Percentiles rank a stretch among this genome's conserved stretches.
Evolutionary conservation across 1,140 invertebrate genomes (phyloP).

Genomic region (Choristoneura fumiferana): DNA sequence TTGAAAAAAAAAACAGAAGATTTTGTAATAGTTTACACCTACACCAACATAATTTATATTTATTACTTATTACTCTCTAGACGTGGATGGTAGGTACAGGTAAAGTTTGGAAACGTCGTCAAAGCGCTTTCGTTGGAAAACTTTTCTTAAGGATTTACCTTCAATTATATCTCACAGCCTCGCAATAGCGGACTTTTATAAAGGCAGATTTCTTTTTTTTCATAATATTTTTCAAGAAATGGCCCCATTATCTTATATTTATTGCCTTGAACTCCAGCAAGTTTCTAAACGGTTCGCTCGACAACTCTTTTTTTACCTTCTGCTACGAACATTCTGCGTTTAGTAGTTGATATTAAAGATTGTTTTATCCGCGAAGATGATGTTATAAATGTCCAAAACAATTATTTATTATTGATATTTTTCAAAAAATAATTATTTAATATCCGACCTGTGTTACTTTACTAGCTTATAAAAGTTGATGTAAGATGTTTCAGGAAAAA

Average conservation of each 20-base stretch:
- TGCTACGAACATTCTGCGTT: background rate
- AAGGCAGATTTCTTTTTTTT: constrained; percentile 41
- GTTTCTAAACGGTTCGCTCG: constrained; percentile 21
- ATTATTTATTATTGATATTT: too few relatives aligned
- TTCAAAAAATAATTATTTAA: too few relatives aligned
- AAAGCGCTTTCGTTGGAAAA: background rate
- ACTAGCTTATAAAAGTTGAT: too few relatives aligned
- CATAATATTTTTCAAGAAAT: constrained; percentile 43
- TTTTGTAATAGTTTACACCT: too few relatives aligned
- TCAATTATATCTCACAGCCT: constrained; percentile 10
- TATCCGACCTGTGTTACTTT: too few relatives aligned
- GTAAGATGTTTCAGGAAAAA: too few relatives aligned
- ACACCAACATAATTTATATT: too few relatives aligned
- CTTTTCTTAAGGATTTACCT: constrained; percentile 11
- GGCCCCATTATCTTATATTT: constrained; percentile 47
- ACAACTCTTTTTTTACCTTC: constrained; percentile 34
- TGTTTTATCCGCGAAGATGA: too few relatives aligned
- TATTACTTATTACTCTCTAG: too few relatives aligned
- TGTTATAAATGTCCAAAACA: too few relatives aligned
- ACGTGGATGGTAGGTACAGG: background rate
- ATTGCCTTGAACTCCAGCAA: constrained; percentile 37
- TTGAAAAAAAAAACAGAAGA: too few relatives aligned
- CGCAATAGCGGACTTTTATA: constrained; percentile 20
- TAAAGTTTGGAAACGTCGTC: background rate
- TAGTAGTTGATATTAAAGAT: too few relatives aligned